Evolutionary conservation across 2,888 invertebrate species (phyloP).

Genomic region (Drosophila histrio): DNA sequence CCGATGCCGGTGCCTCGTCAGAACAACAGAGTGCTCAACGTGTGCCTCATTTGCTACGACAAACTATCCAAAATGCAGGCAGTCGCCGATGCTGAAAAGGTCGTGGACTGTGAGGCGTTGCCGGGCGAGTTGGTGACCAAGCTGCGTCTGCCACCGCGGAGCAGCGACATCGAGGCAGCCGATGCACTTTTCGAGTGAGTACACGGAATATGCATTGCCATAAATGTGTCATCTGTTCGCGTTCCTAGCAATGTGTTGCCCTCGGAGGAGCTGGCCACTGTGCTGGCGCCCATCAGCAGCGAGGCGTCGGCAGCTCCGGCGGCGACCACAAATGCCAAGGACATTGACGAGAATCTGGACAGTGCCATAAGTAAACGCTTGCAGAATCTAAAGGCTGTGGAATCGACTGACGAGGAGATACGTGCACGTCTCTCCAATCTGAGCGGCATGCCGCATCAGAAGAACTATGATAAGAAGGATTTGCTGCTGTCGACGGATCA

Average conservation of each 20-base stretch:
- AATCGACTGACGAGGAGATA: slow-evolving; percentile 87
- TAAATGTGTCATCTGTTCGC: neutral
- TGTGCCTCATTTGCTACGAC: slow-evolving; percentile 86
- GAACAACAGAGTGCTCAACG: slow-evolving; percentile 87
- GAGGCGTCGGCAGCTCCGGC: neutral
- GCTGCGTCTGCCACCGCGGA: slow-evolving; percentile 39
- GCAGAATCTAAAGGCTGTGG: slow-evolving; percentile 87
- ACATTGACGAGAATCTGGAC: slow-evolving; percentile 82
- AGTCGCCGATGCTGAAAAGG: slow-evolving; percentile 63
- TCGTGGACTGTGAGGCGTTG: slow-evolving; percentile 82
- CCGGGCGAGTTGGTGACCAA: slow-evolving; percentile 84
- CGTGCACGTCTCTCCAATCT: slow-evolving; percentile 87
- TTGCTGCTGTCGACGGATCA: slow-evolving; percentile 85
- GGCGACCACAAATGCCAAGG: slow-evolving; percentile 45
- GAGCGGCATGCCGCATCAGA: slow-evolving; percentile 86
- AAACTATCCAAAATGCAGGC: slow-evolving; percentile 77
- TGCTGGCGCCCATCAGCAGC: slow-evolving; percentile 68
- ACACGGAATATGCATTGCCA: neutral
- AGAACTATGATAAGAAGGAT: slow-evolving; percentile 81
- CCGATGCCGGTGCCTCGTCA: slow-evolving; percentile 88
- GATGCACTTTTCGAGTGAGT: slow-evolving; percentile 61
- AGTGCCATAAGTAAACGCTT: slow-evolving; percentile 88
- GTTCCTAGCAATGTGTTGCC: slow-evolving; percentile 64
- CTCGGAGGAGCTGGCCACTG: slow-evolving; percentile 69
- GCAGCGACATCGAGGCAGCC: slow-evolving; percentile 40